phyloP scores from a whole-genome alignment of 2,113 vertebrate genomes.

The Mandrillus leucophaeus region DNA sequence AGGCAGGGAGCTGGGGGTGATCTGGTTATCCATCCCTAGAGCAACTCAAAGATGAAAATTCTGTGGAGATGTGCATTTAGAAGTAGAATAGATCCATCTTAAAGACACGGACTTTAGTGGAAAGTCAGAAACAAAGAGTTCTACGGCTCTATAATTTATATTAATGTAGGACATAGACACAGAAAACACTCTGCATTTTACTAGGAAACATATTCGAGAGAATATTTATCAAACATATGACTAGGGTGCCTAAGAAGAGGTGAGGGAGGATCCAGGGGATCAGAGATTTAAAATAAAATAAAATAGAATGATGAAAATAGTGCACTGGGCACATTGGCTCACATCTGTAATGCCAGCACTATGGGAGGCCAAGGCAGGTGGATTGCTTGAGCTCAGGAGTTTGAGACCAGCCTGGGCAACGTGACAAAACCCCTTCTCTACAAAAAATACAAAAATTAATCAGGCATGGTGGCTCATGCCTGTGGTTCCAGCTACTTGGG shows the following conservation, averaged over 20 bases:
- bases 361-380: too few relatives aligned
- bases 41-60: neutral
- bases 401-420: too few relatives aligned
- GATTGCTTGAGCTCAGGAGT: too few relatives aligned
- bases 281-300: neutral
- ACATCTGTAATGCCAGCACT: too few relatives aligned
- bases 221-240: neutral
- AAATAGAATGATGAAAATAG: neutral
- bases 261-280: neutral
- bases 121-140: neutral
- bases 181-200: neutral
- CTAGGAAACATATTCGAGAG: neutral
- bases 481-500: too few relatives aligned
- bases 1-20: neutral
- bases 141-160: too few relatives aligned
- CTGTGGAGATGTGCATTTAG: fast-evolving
- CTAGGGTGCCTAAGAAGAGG: neutral
- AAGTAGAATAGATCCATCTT: neutral
- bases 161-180: neutral
- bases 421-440: too few relatives aligned
- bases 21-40: neutral
- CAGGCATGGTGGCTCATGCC: too few relatives aligned
- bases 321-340: too few relatives aligned
- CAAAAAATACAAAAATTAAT: too few relatives aligned
- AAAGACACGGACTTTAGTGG: neutral